phyloP scores from a whole-genome alignment of 2,113 vertebrate species.

The Oxygymnocypris stewartii region DNA sequence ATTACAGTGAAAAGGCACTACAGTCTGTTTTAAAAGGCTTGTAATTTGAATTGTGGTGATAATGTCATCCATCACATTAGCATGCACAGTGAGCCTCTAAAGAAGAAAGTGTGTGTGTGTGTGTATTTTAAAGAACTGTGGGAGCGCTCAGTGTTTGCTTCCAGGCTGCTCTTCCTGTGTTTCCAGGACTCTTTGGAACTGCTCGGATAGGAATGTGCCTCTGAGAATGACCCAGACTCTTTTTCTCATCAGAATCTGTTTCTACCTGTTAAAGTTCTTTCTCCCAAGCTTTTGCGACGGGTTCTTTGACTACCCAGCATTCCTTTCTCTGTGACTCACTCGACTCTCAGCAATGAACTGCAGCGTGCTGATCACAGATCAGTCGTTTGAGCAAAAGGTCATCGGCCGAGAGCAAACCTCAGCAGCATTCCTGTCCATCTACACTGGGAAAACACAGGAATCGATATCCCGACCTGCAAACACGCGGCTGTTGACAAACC shows the following conservation, averaged over 20 bases:
- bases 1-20: background rate
- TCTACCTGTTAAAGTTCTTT: slow-evolving; percentile 49
- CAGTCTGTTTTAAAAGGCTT: background rate
- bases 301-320: slow-evolving; percentile 42
- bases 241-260: slow-evolving; percentile 20
- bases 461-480: slow-evolving; percentile 50
- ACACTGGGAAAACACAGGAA: slow-evolving; percentile 15
- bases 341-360: slow-evolving; percentile 17
- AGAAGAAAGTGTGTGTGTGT: slow-evolving; percentile 15
- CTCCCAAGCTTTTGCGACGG: slow-evolving; percentile 22
- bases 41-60: background rate
- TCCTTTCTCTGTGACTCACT: slow-evolving; percentile 53
- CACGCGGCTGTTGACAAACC: slow-evolving; percentile 46
- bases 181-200: slow-evolving; percentile 31
- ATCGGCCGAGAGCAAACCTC: slow-evolving; percentile 26
- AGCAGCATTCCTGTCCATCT: slow-evolving; percentile 26
- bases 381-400: slow-evolving; percentile 53
- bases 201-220: slow-evolving; percentile 40
- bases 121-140: slow-evolving; percentile 29
- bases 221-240: slow-evolving; percentile 25
- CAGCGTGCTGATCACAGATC: slow-evolving; percentile 23
- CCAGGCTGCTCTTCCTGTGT: slow-evolving; percentile 34
- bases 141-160: slow-evolving; percentile 32
- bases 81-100: slow-evolving; percentile 8
- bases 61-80: background rate